A percentile compares a stretch with the other conserved stretches of the same genome.
phyloP scores from a whole-genome alignment of 2,113 vertebrate genomes.

The Sphaerodactylus townsendi region DNA sequence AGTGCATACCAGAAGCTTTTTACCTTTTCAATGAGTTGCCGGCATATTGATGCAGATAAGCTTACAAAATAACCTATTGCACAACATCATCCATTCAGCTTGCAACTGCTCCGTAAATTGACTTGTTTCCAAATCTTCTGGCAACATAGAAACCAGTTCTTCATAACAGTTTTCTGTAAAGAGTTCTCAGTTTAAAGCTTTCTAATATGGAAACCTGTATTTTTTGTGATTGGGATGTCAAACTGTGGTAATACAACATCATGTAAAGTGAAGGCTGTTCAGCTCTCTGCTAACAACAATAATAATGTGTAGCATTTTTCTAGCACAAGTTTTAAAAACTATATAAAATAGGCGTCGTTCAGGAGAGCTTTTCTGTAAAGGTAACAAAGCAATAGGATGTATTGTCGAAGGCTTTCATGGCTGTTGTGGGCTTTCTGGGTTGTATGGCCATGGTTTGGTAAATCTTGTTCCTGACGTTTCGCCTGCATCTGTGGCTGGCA shows the following conservation, averaged over 20 bases:
- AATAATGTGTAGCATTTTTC: not conserved
- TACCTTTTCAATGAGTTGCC: not conserved
- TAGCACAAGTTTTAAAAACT: not conserved
- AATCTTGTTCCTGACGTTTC: too few species aligned
- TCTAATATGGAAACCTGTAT: not conserved
- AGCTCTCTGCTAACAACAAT: not conserved
- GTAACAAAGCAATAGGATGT: too few species aligned
- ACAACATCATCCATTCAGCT: not conserved
- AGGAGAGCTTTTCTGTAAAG: too few species aligned
- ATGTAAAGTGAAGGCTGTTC: not conserved
- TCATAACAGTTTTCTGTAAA: not conserved
- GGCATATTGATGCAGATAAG: not conserved
- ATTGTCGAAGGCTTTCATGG: too few species aligned
- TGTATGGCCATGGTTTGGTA: too few species aligned
- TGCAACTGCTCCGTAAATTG: not conserved
- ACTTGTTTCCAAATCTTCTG: not conserved
- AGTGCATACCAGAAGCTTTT: not conserved
- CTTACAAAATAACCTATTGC: not conserved
- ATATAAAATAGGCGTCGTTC: too few species aligned
- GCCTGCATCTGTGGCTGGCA: too few species aligned
- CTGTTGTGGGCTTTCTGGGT: too few species aligned
- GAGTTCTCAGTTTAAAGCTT: not conserved
- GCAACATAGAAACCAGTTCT: not conserved
- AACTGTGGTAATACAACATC: not conserved
- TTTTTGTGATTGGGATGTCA: not conserved